A percentile compares a stretch with the other conserved stretches of the same genome.
phyloP scores from a whole-genome alignment of 1,140 invertebrate genomes.

The Rhopalosiphum maidis region DNA sequence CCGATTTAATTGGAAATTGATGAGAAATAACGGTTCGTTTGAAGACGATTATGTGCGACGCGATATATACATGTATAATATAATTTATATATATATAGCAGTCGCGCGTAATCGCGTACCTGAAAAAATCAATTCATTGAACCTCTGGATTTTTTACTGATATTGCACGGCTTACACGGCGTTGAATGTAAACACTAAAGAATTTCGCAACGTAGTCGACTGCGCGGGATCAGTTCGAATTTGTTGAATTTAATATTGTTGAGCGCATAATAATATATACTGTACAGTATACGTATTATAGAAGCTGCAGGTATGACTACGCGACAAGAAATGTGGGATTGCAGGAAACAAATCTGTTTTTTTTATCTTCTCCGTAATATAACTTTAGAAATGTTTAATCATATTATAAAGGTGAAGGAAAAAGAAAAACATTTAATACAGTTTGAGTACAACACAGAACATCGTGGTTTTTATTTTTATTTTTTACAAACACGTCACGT shows the following conservation, averaged over 20 bases:
- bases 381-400: conserved; percentile 7
- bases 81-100: no score
- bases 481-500: conserved; percentile 35
- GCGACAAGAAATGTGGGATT: background rate
- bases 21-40: background rate
- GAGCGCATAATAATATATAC: background rate
- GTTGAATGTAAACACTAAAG: background rate
- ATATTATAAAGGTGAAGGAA: conserved; percentile 20
- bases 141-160: background rate
- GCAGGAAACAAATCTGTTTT: background rate
- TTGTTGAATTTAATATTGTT: background rate
- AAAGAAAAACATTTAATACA: background rate
- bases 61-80: background rate
- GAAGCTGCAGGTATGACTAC: background rate
- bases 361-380: background rate
- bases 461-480: background rate
- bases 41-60: background rate
- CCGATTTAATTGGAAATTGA: background rate
- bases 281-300: background rate
- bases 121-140: background rate
- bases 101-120: background rate
- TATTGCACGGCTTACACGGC: background rate
- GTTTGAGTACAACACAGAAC: background rate
- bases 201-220: background rate
- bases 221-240: background rate